Evolutionary conservation across 1,140 invertebrate species (phyloP).

Genomic region (Stenopsyche tienmushanensis): DNA sequence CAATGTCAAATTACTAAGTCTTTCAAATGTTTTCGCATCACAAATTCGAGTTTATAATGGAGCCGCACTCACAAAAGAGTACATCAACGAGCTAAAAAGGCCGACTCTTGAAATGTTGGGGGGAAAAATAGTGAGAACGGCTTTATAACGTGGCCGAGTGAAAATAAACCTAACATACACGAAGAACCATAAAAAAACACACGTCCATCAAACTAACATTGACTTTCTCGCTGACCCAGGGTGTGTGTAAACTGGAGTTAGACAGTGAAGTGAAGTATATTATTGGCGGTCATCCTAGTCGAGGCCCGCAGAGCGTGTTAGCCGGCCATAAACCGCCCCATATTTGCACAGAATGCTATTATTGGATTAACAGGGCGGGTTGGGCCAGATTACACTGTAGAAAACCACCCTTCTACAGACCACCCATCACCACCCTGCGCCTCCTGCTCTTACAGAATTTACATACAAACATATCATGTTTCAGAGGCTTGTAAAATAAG

Average conservation of each 20-base stretch:
- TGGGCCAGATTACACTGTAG: slow-evolving; percentile 26
- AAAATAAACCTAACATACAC: too few relatives aligned
- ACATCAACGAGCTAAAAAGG: too few relatives aligned
- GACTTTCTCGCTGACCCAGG: neutral
- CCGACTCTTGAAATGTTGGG: too few relatives aligned
- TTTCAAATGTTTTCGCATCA: too few relatives aligned
- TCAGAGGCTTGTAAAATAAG: slow-evolving; percentile 1
- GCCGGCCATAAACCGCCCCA: slow-evolving; percentile 28
- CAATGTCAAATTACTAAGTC: too few relatives aligned
- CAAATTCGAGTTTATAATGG: too few relatives aligned
- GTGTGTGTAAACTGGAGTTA: neutral
- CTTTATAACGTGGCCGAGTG: too few relatives aligned
- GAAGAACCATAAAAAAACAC: too few relatives aligned
- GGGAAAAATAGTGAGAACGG: too few relatives aligned
- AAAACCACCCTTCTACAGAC: neutral
- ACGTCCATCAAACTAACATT: too few relatives aligned
- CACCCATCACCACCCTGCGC: neutral
- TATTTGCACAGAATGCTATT: slow-evolving; percentile 36
- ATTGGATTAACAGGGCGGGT: slow-evolving; percentile 34
- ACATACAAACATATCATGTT: slow-evolving; percentile 20
- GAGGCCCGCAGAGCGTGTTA: slow-evolving; percentile 19
- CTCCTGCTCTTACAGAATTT: neutral
- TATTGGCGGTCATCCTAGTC: slow-evolving; percentile 9
- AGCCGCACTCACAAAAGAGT: too few relatives aligned
- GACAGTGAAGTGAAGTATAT: neutral